A percentile compares a stretch with the other conserved stretches of the same genome.
These are phyloP conservation scores for Forficula auricularia DNA, from an alignment of 1,140 invertebrate species.

Conservation along the genomic window DNA sequence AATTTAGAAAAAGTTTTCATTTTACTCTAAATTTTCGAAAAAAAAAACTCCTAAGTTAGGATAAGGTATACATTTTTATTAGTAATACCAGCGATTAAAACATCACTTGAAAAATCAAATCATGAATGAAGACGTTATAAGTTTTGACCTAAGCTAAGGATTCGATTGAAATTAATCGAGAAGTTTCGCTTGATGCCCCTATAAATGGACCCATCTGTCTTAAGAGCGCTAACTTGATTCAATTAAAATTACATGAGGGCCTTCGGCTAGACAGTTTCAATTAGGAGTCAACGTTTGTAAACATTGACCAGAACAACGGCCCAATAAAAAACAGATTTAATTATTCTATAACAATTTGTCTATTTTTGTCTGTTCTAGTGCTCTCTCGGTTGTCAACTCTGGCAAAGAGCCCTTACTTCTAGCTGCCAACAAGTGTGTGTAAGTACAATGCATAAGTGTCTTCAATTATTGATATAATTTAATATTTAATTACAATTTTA, in stretches of 20 bases:
- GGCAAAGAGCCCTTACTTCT: slow-evolving; percentile 42
- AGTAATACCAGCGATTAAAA: too few relatives aligned
- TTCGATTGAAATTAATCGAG: too few relatives aligned
- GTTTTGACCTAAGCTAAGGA: too few relatives aligned
- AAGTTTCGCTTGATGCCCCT: too few relatives aligned
- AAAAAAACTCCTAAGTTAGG: too few relatives aligned
- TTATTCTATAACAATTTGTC: slow-evolving; percentile 7
- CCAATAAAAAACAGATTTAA: background rate
- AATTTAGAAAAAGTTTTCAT: too few relatives aligned
- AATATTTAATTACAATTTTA: slow-evolving; percentile 1
- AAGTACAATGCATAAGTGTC: slow-evolving; percentile 31
- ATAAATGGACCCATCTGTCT: slow-evolving; percentile 1
- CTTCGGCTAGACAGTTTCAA: background rate
- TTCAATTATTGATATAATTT: background rate
- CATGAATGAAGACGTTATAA: too few relatives aligned
- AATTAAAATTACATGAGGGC: too few relatives aligned
- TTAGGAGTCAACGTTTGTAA: slow-evolving; percentile 3
- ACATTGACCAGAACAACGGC: slow-evolving; percentile 1
- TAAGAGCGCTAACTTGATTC: background rate
- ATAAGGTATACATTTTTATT: too few relatives aligned
- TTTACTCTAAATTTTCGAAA: too few relatives aligned
- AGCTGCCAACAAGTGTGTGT: slow-evolving; percentile 52
- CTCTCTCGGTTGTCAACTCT: slow-evolving; percentile 43
- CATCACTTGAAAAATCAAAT: too few relatives aligned
- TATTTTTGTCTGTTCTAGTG: slow-evolving; percentile 38